Conservation (phyloP, 2,888 invertebrate genomes). For the Sarcophaga variegata region DNA sequence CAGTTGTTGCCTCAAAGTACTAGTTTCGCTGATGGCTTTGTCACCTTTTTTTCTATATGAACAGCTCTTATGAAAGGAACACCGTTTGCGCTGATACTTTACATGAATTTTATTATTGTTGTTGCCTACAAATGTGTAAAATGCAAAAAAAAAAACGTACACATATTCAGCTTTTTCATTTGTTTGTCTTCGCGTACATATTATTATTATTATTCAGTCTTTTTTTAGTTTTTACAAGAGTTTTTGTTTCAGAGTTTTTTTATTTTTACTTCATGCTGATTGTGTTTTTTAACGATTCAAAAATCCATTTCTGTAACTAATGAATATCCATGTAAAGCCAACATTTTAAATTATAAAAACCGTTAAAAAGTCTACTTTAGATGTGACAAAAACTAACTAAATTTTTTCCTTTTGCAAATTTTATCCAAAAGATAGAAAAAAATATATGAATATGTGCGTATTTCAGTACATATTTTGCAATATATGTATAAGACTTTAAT, state of each 20-base stretch:
- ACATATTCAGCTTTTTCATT: constrained; percentile 3
- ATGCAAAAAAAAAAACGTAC: constrained; percentile 13
- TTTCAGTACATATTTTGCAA: not conserved
- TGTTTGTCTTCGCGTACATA: constrained; percentile 29
- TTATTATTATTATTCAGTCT: constrained; percentile 45
- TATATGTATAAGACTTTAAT: too few species aligned
- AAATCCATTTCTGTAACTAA: constrained; percentile 39
- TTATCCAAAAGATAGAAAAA: constrained; percentile 20
- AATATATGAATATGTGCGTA: not conserved
- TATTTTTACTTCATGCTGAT: constrained; percentile 7
- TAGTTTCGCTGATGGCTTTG: constrained; percentile 46
- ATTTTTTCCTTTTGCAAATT: constrained; percentile 36
- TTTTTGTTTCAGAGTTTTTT: not conserved
- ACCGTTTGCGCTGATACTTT: constrained; percentile 12
- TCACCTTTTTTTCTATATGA: constrained; percentile 40
- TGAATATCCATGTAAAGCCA: constrained; percentile 35
- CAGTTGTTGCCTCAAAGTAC: constrained; percentile 29
- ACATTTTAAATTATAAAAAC: constrained; percentile 15
- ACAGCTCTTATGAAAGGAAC: not conserved
- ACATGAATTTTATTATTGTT: constrained; percentile 33
- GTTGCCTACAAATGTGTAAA: constrained; percentile 55
- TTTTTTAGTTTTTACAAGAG: not conserved
- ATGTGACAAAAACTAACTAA: constrained; percentile 46
- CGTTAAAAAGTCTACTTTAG: constrained; percentile 14
- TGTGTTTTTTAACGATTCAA: constrained; percentile 25